These are phyloP conservation scores for Nowickia ferox DNA, from an alignment of 2,888 invertebrate species.

Conservation along the genomic window DNA sequence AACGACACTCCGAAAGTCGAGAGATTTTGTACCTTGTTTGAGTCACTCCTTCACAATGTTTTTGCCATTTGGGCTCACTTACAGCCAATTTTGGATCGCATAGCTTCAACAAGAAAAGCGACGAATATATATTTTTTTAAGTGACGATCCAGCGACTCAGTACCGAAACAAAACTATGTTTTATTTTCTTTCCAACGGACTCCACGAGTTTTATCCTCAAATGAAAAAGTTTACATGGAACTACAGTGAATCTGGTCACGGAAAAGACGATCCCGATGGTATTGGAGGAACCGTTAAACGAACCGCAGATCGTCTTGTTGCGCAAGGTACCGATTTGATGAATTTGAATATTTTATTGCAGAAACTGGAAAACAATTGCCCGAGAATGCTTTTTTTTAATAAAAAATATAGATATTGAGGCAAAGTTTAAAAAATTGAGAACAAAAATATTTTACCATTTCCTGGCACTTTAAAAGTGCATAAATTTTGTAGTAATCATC, in stretches of 20 bases:
- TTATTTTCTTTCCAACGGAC: no score
- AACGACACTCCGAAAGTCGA: conserved; percentile 34
- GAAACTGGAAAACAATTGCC: conserved; percentile 40
- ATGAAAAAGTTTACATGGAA: not conserved
- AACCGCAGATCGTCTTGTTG: conserved; percentile 41
- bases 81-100: conserved; percentile 16
- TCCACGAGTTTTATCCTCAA: no score
- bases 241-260: conserved; percentile 43
- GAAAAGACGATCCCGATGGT: conserved; percentile 36
- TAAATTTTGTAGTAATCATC: conserved; percentile 35
- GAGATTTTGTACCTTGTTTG: conserved; percentile 36
- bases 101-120: conserved; percentile 34
- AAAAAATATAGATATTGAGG: conserved; percentile 38
- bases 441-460: conserved; percentile 19
- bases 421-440: conserved; percentile 19
- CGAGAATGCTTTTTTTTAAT: conserved; percentile 27
- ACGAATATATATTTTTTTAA: conserved; percentile 25
- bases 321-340: conserved; percentile 41
- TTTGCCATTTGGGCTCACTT: not conserved
- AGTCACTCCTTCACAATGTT: conserved; percentile 9
- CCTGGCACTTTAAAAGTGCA: not conserved
- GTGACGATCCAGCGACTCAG: no score
- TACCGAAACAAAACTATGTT: no score
- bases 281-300: conserved; percentile 39
- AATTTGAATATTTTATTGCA: conserved; percentile 36